These are phyloP conservation scores for Thaleichthys pacificus DNA, from an alignment of 2,797 vertebrate species.

Conservation along the genomic window DNA sequence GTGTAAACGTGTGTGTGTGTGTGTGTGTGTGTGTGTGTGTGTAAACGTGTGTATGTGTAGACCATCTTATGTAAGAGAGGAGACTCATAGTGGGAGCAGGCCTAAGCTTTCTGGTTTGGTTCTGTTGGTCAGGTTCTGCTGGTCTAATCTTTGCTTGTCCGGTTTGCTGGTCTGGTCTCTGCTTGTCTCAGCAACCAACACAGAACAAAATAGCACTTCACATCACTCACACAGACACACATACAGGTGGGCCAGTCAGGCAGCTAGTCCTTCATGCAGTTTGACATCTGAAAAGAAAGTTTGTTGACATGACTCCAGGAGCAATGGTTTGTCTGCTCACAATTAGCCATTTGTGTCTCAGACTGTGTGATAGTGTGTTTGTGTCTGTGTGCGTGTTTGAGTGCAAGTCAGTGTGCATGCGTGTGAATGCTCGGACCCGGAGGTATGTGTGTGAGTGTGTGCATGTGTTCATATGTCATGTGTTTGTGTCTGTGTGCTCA, in stretches of 20 bases:
- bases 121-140: not conserved
- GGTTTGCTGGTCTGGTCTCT: constrained; percentile 24
- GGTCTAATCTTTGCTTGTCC: not conserved
- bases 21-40: constrained; percentile 19
- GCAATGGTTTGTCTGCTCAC: constrained; percentile 37
- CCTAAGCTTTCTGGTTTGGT: not conserved
- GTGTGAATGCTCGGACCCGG: not conserved
- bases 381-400: not conserved
- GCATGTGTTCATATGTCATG: too few relatives aligned
- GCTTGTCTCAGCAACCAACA: not conserved
- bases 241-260: constrained; percentile 47
- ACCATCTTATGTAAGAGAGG: constrained; percentile 45
- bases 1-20: not conserved
- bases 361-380: too few relatives aligned
- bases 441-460: not conserved
- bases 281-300: constrained; percentile 53
- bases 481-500: not conserved
- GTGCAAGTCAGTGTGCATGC: too few relatives aligned
- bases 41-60: too few relatives aligned
- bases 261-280: constrained; percentile 22
- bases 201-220: constrained; percentile 34
- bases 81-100: constrained; percentile 44
- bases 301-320: constrained; percentile 35
- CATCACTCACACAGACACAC: constrained; percentile 25
- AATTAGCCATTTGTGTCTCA: too few relatives aligned